Evolutionary conservation across 53 echinoderm and acorn worm genomes (phyloP), one percentile per base, ranked within the genome.

Genomic region (Luidia sarsii): DNA sequence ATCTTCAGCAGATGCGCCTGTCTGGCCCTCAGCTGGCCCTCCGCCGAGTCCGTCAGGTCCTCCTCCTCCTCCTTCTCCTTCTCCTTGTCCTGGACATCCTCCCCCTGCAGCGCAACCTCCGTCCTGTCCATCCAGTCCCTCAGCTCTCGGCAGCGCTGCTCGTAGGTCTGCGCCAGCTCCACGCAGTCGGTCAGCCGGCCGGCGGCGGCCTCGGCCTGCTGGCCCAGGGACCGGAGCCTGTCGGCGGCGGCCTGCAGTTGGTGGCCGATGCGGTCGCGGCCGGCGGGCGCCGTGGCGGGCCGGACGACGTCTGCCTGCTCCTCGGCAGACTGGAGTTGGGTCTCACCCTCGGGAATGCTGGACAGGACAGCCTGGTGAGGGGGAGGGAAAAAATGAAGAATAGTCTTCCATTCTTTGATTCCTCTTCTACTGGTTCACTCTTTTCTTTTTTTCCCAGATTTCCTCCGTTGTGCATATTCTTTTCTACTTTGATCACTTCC

Each of bases 341-440:
- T 13, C 11, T 93, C 90, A 18, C 96, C 96, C 11, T 95, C 90
- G 15, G 90, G 90, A 48, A 87, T 59, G 37, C 34, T 65, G 38
- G 81, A 18, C 14, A 80, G 81, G 29, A 80, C 39, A 70, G 25
- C 59, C 70, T 83, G 16, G 15, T n/a, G n/a, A n/a, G n/a, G n/a
- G n/a, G n/a, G n/a, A n/a, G n/a, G n/a, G n/a, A n/a, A n/a, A n/a
- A n/a, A n/a, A n/a, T n/a, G n/a, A n/a, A n/a, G n/a, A n/a, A n/a
- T n/a, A n/a, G n/a, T n/a, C n/a, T n/a, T n/a, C n/a, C n/a, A n/a
- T n/a, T n/a, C n/a, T n/a, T n/a, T n/a, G n/a, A n/a, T n/a, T n/a
- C n/a, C n/a, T n/a, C n/a, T n/a, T n/a, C n/a, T n/a, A n/a, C n/a
- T n/a, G n/a, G n/a, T n/a, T n/a, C n/a, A n/a, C n/a, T n/a, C n/a